Conservation (phyloP, 2,797 vertebrate genomes). For the Lepidocolaptes lacrymiger region DNA sequence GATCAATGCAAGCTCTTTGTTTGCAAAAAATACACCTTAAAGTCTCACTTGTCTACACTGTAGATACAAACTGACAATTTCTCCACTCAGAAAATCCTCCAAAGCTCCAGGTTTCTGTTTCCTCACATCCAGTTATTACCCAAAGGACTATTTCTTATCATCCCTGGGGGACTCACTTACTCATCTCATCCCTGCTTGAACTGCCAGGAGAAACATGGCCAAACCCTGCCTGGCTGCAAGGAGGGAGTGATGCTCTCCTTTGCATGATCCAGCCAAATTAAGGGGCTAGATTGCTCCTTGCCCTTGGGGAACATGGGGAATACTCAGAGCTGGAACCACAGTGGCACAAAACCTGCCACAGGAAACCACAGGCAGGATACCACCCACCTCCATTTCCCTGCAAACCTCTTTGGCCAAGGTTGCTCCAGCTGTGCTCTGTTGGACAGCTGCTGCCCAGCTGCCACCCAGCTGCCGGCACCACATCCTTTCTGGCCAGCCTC, state of each 20-base stretch:
- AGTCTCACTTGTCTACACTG: not conserved
- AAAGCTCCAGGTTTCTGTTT: not conserved
- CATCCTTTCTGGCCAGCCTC: not conserved
- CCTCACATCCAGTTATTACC: not conserved
- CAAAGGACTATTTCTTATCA: not conserved
- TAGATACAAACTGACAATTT: not conserved
- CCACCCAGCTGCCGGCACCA: rapidly evolving
- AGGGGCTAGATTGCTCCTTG: not conserved
- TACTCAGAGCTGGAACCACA: not conserved
- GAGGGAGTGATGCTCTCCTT: not conserved
- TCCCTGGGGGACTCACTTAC: rapidly evolving
- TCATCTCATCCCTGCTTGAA: not conserved
- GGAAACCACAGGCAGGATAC: not conserved
- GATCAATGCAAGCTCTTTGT: not conserved
- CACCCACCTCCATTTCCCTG: not conserved
- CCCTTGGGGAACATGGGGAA: not conserved
- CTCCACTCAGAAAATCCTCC: not conserved
- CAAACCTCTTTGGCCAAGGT: not conserved
- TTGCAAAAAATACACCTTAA: not conserved
- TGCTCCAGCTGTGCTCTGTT: not conserved
- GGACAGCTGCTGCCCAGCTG: not conserved
- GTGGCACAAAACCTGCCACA: not conserved
- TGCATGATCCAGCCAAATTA: not conserved
- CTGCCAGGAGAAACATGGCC: not conserved
- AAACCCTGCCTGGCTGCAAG: not conserved